Evolutionary conservation across 2,888 invertebrate species (phyloP), one percentile per base, ranked within the genome.

Genomic region (Melinopterus prodromus): DNA sequence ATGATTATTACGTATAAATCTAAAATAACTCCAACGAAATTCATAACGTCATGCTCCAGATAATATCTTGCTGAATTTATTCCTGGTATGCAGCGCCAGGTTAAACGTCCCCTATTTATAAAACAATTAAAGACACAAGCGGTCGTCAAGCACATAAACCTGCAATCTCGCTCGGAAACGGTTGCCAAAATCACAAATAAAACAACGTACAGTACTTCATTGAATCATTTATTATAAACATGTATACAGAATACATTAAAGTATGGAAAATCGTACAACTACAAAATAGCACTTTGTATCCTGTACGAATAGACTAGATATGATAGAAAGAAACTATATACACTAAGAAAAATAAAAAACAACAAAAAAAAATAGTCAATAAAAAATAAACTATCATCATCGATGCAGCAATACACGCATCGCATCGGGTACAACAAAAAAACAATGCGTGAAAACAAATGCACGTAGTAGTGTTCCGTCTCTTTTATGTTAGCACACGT

Each of bases 181-280:
- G 2, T 53, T 53, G 53, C 53, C 53, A 53, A 53, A 9, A 53
- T 12, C 53, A 53, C 12, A 53, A 53, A 53, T 53, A 53, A 53
- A 53, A 53, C 5, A 53, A 53, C 5, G 12, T 6, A 12, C 7
- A 53, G 12, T 9, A 53, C 53, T 53, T 53, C 53, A 53, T 53
- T 53, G 53, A 53, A 53, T 53, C 53, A 53, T 53, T 53, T 53
- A 53, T 53, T 53, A 53, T 53, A 53, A 53, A 53, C 53, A 53
- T 53, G 53, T 53, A 53, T 53, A 53, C 53, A 53, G 53, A 26
- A 53, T 53, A 53, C 53, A 53, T 53, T n/a, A 53, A 53, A 53
- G 53, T 53, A 53, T 53, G 53, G 53, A 53, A 53, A 53, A 53
- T 12, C 53, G 53, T 53, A 53, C 53, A 53, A 53, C 53, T 53